Base-by-base conservation (phyloP, 2,113 vertebrate genomes). In the Sapayoa aenigma region DNA sequence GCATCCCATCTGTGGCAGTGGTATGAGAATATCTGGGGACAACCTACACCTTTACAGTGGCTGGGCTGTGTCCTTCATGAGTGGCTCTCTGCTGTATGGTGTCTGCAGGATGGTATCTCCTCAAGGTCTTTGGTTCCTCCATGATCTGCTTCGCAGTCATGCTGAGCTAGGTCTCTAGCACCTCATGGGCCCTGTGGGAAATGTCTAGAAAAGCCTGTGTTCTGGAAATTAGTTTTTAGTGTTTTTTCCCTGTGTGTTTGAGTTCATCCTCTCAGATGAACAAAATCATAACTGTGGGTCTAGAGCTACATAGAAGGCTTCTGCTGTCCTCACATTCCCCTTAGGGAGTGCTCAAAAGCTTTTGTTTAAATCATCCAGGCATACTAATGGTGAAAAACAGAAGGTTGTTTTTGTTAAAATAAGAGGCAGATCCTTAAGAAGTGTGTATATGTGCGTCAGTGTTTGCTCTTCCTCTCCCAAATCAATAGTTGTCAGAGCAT, bases 401-500 rank as follows among this genome's bases (percentile, higher is more conserved):
- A 82, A 74, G 82, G 20, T 5, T 84, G 37, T 6, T 90, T 95
- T 76, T 84, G 63, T 69, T 81, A 69, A 81, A 89, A 63, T 52
- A 56, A 63, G 42, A 90, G 41, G 55, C 55, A 74, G 81, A 87
- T 89, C 50, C 75, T 82, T 82, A 67, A 84, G 62, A 79, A 82
- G 62, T 86, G 20, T 82, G 44, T 50, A 55, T 12, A 31, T 68
- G 65, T 53, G 73, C 30, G 30, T 84, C 90, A 74, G 53, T 56
- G 39, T 93, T 93, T 84, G 66, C 69, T 82, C 65, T 90, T 92
- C 65, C 67, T 94, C 49, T 95, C 83, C 84, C 55, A 80, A 42
- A 53, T 81, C 23, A 30, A 55, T 82, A 87, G 65, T 46, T 73
- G 50, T 71, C 33, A 80, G 55, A 83, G 53, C 53, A 49, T 55